These are phyloP conservation scores for Bombylius major DNA, from an alignment of 2,888 invertebrate genomes.

Conservation along the genomic window DNA sequence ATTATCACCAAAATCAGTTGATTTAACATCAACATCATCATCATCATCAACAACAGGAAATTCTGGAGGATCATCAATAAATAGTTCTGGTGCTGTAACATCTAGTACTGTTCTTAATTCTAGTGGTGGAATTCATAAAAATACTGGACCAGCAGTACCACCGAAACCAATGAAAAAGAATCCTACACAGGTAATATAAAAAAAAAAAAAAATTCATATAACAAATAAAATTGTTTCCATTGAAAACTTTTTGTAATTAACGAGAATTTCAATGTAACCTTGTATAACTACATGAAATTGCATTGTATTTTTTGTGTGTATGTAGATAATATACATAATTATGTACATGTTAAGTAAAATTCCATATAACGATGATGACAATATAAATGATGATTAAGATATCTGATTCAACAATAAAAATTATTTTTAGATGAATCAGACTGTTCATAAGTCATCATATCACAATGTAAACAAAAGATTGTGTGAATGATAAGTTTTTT, in stretches of 20 bases:
- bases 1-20: slow-evolving; percentile 16
- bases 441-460: too few species aligned
- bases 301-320: too few species aligned
- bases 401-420: too few species aligned
- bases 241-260: not conserved
- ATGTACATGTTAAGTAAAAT: too few species aligned
- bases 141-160: slow-evolving; percentile 66
- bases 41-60: slow-evolving; percentile 12
- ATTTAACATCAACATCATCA: not conserved
- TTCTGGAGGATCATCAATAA: slow-evolving; percentile 10
- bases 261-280: too few species aligned
- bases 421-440: too few species aligned
- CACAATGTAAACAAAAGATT: too few species aligned
- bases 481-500: too few species aligned
- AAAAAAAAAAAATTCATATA: not conserved
- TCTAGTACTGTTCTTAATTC: not conserved
- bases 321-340: too few species aligned
- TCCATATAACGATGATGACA: too few species aligned
- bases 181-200: slow-evolving; percentile 38
- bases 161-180: slow-evolving; percentile 60
- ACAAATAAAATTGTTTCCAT: not conserved
- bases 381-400: too few species aligned
- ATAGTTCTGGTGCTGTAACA: slow-evolving; percentile 17
- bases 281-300: too few species aligned
- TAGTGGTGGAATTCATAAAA: slow-evolving; percentile 37